phyloP scores from a whole-genome alignment of 2,888 invertebrate species.

The Psococerastis gibbosa region DNA sequence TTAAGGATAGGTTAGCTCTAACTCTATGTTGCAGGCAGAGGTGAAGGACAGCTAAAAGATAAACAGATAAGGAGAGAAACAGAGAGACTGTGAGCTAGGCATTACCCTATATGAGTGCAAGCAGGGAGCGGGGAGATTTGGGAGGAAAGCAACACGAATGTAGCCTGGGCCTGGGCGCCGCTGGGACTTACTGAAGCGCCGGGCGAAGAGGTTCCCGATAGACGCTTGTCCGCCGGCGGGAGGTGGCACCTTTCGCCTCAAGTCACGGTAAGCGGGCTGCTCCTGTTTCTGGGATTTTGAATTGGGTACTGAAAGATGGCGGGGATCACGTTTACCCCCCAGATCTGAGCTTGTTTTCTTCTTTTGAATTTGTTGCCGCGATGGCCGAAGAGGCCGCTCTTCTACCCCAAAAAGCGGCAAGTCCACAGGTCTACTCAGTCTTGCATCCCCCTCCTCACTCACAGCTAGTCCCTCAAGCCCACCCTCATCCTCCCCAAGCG shows the following conservation, averaged over 20 bases:
- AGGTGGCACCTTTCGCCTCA: constrained; percentile 29
- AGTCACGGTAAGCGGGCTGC: constrained; percentile 27
- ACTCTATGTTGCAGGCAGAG: constrained; percentile 6
- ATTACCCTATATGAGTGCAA: constrained; percentile 11
- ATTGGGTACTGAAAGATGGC: constrained; percentile 59
- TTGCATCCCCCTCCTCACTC: constrained; percentile 18
- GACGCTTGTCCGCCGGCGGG: constrained; percentile 26
- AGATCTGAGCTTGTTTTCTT: constrained; percentile 27
- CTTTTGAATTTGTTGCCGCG: constrained; percentile 26
- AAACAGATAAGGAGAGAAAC: constrained; percentile 10
- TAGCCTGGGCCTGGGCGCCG: constrained; percentile 16
- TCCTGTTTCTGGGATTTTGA: constrained; percentile 37
- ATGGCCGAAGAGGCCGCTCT: constrained; percentile 27
- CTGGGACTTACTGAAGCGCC: constrained; percentile 75
- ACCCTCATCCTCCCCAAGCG: not conserved
- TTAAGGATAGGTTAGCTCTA: not conserved
- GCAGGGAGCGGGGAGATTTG: constrained; percentile 14
- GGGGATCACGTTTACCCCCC: constrained; percentile 37
- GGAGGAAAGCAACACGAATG: constrained; percentile 13
- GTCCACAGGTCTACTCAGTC: constrained; percentile 38
- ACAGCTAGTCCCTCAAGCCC: not conserved
- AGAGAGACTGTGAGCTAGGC: constrained; percentile 10
- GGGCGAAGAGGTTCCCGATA: constrained; percentile 49
- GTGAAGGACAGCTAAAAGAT: constrained; percentile 7
- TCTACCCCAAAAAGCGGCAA: constrained; percentile 36